Evolutionary conservation across 2,797 vertebrate species (phyloP).

Genomic region (Dromococcyx pavoninus): DNA sequence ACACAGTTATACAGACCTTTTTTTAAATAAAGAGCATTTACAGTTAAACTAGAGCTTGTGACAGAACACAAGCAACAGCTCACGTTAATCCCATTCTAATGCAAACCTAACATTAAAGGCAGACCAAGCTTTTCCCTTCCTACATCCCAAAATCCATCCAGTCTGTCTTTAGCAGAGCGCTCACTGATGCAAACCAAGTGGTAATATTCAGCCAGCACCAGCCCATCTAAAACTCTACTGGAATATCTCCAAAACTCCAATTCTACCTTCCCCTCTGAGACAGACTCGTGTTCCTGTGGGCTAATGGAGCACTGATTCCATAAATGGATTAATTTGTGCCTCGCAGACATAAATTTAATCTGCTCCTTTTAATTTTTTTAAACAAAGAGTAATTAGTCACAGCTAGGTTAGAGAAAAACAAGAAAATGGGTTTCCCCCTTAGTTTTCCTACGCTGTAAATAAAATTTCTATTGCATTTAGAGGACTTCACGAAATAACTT

Average conservation of each 20-base stretch:
- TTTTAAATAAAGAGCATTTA: neutral
- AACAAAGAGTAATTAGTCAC: constrained; percentile 67
- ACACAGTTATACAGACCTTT: neutral
- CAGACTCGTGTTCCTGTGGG: constrained; percentile 50
- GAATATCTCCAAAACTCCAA: constrained; percentile 70
- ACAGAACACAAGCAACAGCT: neutral
- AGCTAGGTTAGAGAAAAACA: constrained; percentile 53
- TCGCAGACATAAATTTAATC: constrained; percentile 74
- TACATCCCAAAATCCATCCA: neutral
- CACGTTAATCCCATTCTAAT: neutral
- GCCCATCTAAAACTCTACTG: constrained; percentile 64
- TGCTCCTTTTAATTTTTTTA: constrained; percentile 66
- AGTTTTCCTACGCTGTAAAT: constrained; percentile 40
- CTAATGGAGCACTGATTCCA: constrained; percentile 75
- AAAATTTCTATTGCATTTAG: constrained; percentile 42
- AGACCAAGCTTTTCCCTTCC: neutral
- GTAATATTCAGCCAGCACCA: constrained; percentile 39
- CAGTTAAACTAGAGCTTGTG: neutral
- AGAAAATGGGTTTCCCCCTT: constrained; percentile 48
- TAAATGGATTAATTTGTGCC: constrained; percentile 76
- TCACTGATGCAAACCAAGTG: neutral
- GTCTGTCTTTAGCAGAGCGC: neutral
- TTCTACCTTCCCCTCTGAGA: constrained; percentile 62
- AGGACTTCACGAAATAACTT: constrained; percentile 42
- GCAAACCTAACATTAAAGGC: neutral